Evolutionary conservation across 2,113 vertebrate genomes (phyloP), one percentile per base, ranked within the genome.

Genomic region (Nothocercus nigrocapillus): DNA sequence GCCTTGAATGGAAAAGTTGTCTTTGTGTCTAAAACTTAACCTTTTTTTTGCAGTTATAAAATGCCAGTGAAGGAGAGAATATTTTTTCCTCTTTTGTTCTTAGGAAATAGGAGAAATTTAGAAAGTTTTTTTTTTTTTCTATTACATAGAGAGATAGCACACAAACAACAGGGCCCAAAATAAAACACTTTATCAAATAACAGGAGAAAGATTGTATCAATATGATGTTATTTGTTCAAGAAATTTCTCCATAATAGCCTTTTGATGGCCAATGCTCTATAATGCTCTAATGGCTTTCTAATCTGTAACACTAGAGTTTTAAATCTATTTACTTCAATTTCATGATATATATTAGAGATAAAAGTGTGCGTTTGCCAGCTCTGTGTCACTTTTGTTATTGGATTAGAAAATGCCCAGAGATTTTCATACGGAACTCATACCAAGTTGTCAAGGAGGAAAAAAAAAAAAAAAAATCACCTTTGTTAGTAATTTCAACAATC

Each of bases 301-400:
- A 98, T 98, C 95, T 96, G 92, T 77, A 95, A 97, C 95, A 69
- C 66, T 94, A 94, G 95, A 95, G 70, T 96, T 97, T 97, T 93
- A 98, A 98, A 98, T 97, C 94, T 97, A 89, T 97, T 98, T 98
- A 96, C 94, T 97, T 98, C 94, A 94, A 96, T 98, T 97, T 97
- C 94, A 94, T 97, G 78, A 96, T 91, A 96, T 96, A 69, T 89
- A 97, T 97, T 80, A 94, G 91, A 94, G 81, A 95, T 91, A 94
- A 97, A 96, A 96, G 82, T 77, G 93, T 79, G 24, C 82, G 96
- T 96, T 98, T 97, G 89, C 73, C 94, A 85, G 74, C 49, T 97
- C 96, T 94, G 85, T 94, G 79, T 95, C 97, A 95, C 89, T 93
- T 91, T 94, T 85, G 97, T 96, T 96, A 97, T 98, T 97, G 88